Conservation (phyloP, 2,797 vertebrate genomes). For the Intellagama lesueurii region DNA sequence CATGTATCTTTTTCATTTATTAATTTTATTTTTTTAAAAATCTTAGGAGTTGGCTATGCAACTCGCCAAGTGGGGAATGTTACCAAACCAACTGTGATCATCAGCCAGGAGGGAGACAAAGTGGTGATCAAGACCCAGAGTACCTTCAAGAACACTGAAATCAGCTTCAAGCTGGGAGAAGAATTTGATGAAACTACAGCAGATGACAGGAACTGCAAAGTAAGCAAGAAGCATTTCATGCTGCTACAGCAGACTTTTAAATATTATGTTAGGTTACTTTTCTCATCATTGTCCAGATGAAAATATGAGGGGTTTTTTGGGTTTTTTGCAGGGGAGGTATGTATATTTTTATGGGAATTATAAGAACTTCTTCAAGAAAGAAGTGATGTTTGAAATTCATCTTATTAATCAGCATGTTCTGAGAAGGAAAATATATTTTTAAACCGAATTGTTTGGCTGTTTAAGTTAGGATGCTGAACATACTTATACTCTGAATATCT, state of each 20-base stretch:
- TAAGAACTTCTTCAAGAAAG: no score
- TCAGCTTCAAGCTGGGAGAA: slow-evolving; percentile 90
- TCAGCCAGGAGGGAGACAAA: slow-evolving; percentile 90
- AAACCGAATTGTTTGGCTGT: background rate
- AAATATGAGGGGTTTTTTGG: no score
- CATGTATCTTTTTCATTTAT: background rate
- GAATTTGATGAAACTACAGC: slow-evolving; percentile 92
- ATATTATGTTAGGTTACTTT: fast-evolving
- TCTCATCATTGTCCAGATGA: background rate
- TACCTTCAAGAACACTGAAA: slow-evolving; percentile 93
- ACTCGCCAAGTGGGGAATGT: slow-evolving; percentile 92
- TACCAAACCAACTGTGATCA: slow-evolving; percentile 91
- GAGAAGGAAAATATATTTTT: background rate
- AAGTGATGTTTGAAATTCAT: background rate
- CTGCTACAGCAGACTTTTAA: background rate
- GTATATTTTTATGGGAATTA: no score
- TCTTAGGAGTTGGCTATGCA: slow-evolving; percentile 89
- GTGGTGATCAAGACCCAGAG: slow-evolving; percentile 87
- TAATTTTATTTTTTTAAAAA: slow-evolving; percentile 13
- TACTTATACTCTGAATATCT: background rate
- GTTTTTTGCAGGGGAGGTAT: no score
- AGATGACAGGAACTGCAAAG: slow-evolving; percentile 93
- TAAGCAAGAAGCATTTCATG: slow-evolving; percentile 67
- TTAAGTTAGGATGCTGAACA: background rate
- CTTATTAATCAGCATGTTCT: background rate